Evolutionary conservation across 2,113 vertebrate genomes (phyloP), one percentile per base, ranked within the genome.

Genomic region (Colius striatus): DNA sequence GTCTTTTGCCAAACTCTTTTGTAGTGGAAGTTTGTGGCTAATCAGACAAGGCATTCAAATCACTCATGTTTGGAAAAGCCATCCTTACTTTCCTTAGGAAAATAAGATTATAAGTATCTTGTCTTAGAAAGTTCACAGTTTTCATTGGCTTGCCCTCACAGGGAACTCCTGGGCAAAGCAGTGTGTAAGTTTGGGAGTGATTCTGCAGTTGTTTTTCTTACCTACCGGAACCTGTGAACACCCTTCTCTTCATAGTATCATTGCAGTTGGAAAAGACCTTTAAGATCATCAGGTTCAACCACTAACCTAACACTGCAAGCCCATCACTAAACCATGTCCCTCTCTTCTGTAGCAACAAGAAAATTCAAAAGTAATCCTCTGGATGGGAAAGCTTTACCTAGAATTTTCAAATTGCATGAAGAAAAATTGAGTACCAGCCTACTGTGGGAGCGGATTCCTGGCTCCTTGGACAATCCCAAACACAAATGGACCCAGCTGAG

Each of bases 11-110:
- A 90, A 48, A 71, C 73, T 62, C 67, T 70, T 83, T 25, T 22
- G 51, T n/a, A 79, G 71, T 1, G 0, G 32, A 90, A 94, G 63
- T 82, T 83, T 53, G 63, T 83, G 43, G 43, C 51, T 77, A 62
- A 79, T 90, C 91, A 82, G 84, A 87, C 25, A 88, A 90, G 26
- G 43, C 78, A 83, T 87, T 91, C 48, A 51, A 61, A 75, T 55
- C 13, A 55, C 20, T 60, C 29, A 22, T 27, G 51, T 66, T 95
- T 72, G 16, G 63, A 70, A 94, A 87, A 85, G 26, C 11, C 89
- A 92, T 90, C 47, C 51, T 68, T 87, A 17, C 47, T 83, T 79
- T 76, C 54, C 47, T 73, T 54, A 63, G 50, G 78, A 94, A 70
- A 68, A 18, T 12, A 83, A 74, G 25, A 27, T 68, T 51, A 58